Evolutionary conservation across 2,888 invertebrate species (phyloP).

Genomic region (Helicoverpa assulta): DNA sequence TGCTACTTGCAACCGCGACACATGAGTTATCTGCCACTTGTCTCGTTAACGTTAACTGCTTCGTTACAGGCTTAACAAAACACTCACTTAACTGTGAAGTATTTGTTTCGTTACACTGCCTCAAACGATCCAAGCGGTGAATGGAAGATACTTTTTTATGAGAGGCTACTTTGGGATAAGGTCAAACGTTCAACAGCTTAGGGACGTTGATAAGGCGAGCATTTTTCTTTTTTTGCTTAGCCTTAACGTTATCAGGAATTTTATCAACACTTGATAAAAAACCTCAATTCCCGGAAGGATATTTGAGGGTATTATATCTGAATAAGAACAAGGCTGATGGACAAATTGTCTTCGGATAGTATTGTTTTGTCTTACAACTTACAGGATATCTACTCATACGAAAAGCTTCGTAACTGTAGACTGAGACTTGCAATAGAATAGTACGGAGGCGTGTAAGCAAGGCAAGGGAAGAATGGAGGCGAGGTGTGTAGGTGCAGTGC

Average conservation of each 20-base stretch:
- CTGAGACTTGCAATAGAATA: slow-evolving; percentile 12
- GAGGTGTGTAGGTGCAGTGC: slow-evolving; percentile 74
- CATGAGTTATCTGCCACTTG: slow-evolving; percentile 87
- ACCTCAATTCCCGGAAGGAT: slow-evolving; percentile 12
- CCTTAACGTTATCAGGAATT: slow-evolving; percentile 43
- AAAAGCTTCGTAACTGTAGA: neutral
- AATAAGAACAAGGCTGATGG: neutral
- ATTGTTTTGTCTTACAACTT: slow-evolving; percentile 2
- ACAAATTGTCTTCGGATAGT: neutral
- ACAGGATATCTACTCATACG: neutral
- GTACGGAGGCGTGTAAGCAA: slow-evolving; percentile 31
- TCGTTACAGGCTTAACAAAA: slow-evolving; percentile 77
- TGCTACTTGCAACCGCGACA: slow-evolving; percentile 71
- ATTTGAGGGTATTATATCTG: neutral
- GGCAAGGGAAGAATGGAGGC: slow-evolving; percentile 60
- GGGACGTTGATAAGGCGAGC: slow-evolving; percentile 48
- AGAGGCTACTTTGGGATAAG: slow-evolving; percentile 53
- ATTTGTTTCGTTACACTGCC: slow-evolving; percentile 72
- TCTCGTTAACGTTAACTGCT: slow-evolving; percentile 83
- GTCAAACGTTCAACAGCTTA: slow-evolving; percentile 41
- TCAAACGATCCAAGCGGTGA: slow-evolving; percentile 54
- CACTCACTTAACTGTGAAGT: slow-evolving; percentile 76
- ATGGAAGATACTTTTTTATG: slow-evolving; percentile 50
- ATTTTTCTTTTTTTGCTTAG: slow-evolving; percentile 31
- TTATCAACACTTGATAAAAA: slow-evolving; percentile 51